Evolutionary conservation across 2,888 invertebrate species (phyloP).

Genomic region (Cepaea hortensis): DNA sequence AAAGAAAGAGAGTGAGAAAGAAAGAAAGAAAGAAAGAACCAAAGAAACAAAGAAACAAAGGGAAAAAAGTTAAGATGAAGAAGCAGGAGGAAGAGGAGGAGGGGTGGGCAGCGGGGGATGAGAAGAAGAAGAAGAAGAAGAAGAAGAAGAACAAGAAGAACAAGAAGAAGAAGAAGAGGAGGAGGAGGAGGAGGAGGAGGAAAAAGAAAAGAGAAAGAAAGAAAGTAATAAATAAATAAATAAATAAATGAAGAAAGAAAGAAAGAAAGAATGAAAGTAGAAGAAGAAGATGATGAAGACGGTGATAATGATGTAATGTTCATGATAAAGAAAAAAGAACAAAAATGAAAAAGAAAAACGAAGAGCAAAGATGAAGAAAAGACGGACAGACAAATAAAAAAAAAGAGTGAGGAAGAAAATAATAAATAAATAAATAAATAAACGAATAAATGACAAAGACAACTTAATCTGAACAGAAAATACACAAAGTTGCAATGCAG

Average conservation of each 20-base stretch:
- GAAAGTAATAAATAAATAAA: background rate
- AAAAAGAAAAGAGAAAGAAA: background rate
- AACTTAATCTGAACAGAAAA: too few relatives aligned
- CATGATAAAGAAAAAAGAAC: background rate
- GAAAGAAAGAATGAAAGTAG: background rate
- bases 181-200: background rate
- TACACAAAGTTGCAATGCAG: too few relatives aligned
- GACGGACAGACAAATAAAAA: background rate
- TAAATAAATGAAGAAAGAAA: background rate
- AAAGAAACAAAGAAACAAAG: background rate
- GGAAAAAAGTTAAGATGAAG: background rate
- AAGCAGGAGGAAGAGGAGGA: background rate
- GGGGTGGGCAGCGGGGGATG: background rate
- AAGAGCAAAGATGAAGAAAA: background rate
- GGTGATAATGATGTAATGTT: background rate
- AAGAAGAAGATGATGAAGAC: background rate
- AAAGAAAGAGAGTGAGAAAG: background rate
- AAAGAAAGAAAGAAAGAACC: background rate
- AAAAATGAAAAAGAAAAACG: background rate
- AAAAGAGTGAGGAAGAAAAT: background rate
- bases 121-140: conserved; percentile 1
- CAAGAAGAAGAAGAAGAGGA: background rate
- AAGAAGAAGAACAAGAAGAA: background rate
- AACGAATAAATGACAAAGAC: too few relatives aligned
- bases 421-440: too few relatives aligned